These are phyloP conservation scores for Thymelicus lineola DNA, from an alignment of 2,888 invertebrate genomes.

Conservation along the genomic window DNA sequence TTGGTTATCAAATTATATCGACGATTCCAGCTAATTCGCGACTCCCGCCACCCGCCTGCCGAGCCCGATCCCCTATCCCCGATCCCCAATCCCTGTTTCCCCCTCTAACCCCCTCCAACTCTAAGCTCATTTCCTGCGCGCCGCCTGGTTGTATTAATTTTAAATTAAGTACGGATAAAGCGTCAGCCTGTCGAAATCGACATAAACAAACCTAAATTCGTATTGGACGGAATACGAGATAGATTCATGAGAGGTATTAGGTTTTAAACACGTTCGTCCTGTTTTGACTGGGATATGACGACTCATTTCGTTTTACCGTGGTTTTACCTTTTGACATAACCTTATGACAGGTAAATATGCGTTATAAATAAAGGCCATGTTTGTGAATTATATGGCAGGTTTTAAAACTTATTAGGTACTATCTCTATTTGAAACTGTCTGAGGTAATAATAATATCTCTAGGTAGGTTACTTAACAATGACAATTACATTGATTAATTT, in stretches of 20 bases:
- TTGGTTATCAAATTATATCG: slow-evolving; percentile 62
- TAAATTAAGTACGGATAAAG: slow-evolving; percentile 88
- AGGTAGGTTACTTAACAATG: no score
- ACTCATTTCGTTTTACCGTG: no score
- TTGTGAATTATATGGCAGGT: no score
- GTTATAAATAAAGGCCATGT: no score
- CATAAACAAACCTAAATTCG: slow-evolving; percentile 53
- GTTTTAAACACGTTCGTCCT: background rate
- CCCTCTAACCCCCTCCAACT: slow-evolving; percentile 57
- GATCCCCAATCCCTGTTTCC: slow-evolving; percentile 45
- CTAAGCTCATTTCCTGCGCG: slow-evolving; percentile 89
- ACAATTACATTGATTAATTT: no score
- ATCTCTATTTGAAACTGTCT: no score
- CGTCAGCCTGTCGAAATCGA: slow-evolving; percentile 53
- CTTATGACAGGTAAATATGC: no score
- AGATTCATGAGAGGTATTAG: slow-evolving; percentile 1
- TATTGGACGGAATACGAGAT: slow-evolving; percentile 21
- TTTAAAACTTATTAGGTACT: no score
- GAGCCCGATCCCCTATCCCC: slow-evolving; percentile 36
- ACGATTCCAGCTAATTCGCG: slow-evolving; percentile 67
- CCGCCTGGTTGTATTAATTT: slow-evolving; percentile 90
- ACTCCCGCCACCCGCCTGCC: slow-evolving; percentile 42
- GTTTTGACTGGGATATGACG: background rate
- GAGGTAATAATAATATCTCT: no score
- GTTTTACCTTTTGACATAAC: no score